Conservation (phyloP, 2,113 vertebrate species). For the Sylvia atricapilla region DNA sequence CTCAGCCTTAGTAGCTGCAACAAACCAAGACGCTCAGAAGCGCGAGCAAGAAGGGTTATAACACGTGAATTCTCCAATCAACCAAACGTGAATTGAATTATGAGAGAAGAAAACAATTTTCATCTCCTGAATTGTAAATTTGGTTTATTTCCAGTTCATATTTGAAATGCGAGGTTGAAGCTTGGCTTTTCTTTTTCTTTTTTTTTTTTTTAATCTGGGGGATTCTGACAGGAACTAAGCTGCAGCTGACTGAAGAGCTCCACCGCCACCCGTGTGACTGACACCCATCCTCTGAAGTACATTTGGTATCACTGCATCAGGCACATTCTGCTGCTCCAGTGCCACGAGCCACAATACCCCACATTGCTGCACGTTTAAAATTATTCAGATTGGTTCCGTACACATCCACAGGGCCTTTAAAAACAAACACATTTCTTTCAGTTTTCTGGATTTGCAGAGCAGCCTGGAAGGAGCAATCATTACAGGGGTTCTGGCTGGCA, state of each 20-base stretch:
- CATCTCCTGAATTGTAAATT: conserved; percentile 8
- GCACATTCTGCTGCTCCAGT: background rate
- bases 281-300: background rate
- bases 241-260: background rate
- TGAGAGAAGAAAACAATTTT: conserved; percentile 28
- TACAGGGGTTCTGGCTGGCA: background rate
- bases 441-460: background rate
- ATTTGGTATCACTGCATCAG: background rate
- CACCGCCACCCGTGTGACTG: background rate
- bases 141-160: conserved; percentile 17
- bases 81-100: conserved; percentile 45
- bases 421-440: background rate
- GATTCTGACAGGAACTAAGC: background rate
- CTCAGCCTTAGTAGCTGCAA: background rate
- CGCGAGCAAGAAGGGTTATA: background rate
- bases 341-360: background rate
- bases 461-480: background rate
- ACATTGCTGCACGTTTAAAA: background rate
- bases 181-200: conserved; percentile 10
- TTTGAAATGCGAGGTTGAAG: conserved; percentile 3
- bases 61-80: conserved; percentile 27
- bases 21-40: background rate
- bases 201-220: conserved; percentile 10
- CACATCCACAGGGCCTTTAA: background rate
- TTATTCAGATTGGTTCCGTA: conserved; percentile 23